Conservation (phyloP, 1,140 invertebrate species). For the Brachionus paranguensis region DNA sequence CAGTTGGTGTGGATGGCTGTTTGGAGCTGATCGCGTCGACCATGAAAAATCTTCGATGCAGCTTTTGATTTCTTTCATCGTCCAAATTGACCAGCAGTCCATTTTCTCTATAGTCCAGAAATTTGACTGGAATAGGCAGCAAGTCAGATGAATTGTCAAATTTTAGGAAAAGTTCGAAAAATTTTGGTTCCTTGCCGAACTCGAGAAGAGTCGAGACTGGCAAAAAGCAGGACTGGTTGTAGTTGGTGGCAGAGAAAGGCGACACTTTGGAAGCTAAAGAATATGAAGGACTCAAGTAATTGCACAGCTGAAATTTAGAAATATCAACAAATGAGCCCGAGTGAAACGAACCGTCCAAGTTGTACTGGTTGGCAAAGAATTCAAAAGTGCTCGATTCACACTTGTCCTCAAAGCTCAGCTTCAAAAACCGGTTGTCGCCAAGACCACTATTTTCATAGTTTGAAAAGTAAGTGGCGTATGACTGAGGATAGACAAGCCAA, state of each 20-base stretch:
- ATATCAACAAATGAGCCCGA: conserved; percentile 43
- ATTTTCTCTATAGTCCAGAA: conserved; percentile 49
- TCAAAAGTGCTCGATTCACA: conserved; percentile 56
- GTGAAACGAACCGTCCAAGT: conserved; percentile 45
- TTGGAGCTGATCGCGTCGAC: conserved; percentile 59
- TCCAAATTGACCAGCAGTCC: conserved; percentile 44
- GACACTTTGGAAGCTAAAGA: conserved; percentile 56
- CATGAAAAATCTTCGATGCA: conserved; percentile 63
- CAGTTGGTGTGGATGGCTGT: conserved; percentile 40
- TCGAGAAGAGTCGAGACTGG: conserved; percentile 55
- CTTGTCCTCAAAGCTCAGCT: conserved; percentile 42
- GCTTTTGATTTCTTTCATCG: conserved; percentile 58
- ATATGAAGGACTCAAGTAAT: conserved; percentile 49
- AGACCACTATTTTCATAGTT: conserved; percentile 56
- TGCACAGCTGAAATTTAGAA: conserved; percentile 47
- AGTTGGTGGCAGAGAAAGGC: conserved; percentile 57
- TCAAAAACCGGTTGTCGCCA: conserved; percentile 48
- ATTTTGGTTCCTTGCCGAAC: conserved; percentile 51
- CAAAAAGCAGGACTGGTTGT: conserved; percentile 56
- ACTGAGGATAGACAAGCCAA: conserved; percentile 59
- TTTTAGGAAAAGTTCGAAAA: conserved; percentile 60
- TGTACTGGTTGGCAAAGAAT: conserved; percentile 48
- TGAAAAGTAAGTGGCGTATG: conserved; percentile 53
- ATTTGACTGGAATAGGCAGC: conserved; percentile 60
- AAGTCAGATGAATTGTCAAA: conserved; percentile 54